Percentiles rank a stretch among this genome's conserved stretches.
These are phyloP conservation scores for Wasmannia auropunctata DNA, from an alignment of 1,140 invertebrate species.

Conservation along the genomic window DNA sequence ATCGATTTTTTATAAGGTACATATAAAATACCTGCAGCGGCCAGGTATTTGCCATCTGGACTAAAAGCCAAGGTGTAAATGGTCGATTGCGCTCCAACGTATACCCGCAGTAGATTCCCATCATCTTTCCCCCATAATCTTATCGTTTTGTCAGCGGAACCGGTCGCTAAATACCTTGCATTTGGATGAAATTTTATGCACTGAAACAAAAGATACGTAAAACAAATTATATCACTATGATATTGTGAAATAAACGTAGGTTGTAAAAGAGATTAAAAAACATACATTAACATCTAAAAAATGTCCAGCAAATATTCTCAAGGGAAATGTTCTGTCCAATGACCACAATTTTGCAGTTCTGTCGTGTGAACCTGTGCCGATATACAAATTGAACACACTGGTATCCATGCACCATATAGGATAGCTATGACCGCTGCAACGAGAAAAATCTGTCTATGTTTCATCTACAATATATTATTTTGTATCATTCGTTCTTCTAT, in stretches of 20 bases:
- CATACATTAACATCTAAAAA: constrained; percentile 92
- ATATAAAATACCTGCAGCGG: constrained; percentile 87
- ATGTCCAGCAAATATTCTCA: constrained; percentile 94
- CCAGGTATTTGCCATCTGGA: constrained; percentile 89
- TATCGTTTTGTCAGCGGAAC: constrained; percentile 91
- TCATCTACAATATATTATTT: constrained; percentile 57
- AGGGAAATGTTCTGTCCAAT: constrained; percentile 91
- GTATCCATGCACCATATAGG: constrained; percentile 95
- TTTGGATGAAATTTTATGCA: constrained; percentile 94
- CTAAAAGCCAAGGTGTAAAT: constrained; percentile 89
- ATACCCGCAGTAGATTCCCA: constrained; percentile 87
- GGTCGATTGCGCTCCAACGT: constrained; percentile 87
- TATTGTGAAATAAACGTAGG: background rate
- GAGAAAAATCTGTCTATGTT: constrained; percentile 70
- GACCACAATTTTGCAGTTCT: constrained; percentile 94
- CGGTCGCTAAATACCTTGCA: constrained; percentile 92
- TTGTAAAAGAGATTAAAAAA: constrained; percentile 56
- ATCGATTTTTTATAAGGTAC: too few species aligned
- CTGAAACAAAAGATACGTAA: constrained; percentile 80
- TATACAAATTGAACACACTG: constrained; percentile 90
- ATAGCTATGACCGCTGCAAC: constrained; percentile 91
- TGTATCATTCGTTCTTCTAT: background rate
- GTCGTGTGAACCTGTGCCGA: constrained; percentile 94
- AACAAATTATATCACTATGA: background rate
- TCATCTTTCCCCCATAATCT: constrained; percentile 90